Percentiles rank a stretch among this genome's conserved stretches.
These are phyloP conservation scores for Goniozus legneri DNA, from an alignment of 1,140 invertebrate genomes.

Conservation along the genomic window DNA sequence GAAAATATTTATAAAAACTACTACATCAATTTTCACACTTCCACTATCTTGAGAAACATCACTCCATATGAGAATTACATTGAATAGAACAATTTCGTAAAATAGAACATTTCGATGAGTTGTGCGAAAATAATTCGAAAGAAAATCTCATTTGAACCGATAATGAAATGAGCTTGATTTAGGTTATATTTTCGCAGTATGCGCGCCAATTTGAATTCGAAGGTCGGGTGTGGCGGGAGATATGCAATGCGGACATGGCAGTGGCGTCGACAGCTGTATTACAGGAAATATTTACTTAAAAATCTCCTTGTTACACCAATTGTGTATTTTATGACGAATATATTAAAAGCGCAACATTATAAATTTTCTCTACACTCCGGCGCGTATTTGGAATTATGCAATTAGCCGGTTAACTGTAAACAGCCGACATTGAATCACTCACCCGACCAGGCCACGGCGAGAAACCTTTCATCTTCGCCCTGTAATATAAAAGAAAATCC, in stretches of 20 bases:
- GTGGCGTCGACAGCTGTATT: slow-evolving; percentile 7
- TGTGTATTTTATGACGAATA: too few relatives aligned
- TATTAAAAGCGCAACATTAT: too few relatives aligned
- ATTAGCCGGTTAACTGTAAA: too few relatives aligned
- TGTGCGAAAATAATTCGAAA: not conserved
- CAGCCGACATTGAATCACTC: slow-evolving; percentile 57
- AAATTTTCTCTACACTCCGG: too few relatives aligned
- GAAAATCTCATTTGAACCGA: too few relatives aligned
- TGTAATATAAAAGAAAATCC: slow-evolving; percentile 60
- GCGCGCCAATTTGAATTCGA: slow-evolving; percentile 52
- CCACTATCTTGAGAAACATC: too few relatives aligned
- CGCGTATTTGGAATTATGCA: too few relatives aligned
- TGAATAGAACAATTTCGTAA: slow-evolving; percentile 2
- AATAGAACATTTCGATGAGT: not conserved
- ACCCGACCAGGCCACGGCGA: slow-evolving; percentile 91
- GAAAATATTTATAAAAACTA: too few relatives aligned
- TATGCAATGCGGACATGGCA: slow-evolving; percentile 1
- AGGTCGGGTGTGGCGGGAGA: slow-evolving; percentile 44
- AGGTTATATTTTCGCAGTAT: slow-evolving; percentile 43
- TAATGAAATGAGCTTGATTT: too few relatives aligned
- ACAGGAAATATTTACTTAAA: not conserved
- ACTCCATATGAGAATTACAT: too few relatives aligned
- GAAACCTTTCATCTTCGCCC: slow-evolving; percentile 95
- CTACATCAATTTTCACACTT: too few relatives aligned
- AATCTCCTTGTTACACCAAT: too few relatives aligned